These are phyloP conservation scores for Drosophila ustulata DNA, from an alignment of 2,888 invertebrate genomes.

Conservation along the genomic window DNA sequence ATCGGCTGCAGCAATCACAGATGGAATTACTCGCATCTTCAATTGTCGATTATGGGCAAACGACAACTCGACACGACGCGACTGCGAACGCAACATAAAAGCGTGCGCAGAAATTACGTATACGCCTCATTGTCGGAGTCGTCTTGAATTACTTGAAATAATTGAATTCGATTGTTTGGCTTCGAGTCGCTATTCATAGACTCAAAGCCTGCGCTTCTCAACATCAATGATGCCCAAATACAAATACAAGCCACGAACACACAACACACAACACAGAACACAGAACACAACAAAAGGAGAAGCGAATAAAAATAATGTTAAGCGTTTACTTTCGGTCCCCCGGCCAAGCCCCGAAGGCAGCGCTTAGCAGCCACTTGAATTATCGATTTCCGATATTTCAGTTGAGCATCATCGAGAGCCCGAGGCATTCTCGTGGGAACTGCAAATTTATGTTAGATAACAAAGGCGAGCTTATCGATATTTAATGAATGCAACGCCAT, in stretches of 20 bases:
- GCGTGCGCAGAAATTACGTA: conserved; percentile 6
- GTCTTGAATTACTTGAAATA: conserved; percentile 56
- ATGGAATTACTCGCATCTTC: conserved; percentile 8
- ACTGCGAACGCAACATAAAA: too few species aligned
- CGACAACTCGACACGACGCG: too few species aligned
- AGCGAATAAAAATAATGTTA: conserved; percentile 27
- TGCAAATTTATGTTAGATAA: neutral
- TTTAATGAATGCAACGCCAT: conserved; percentile 1
- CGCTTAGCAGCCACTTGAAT: conserved; percentile 6
- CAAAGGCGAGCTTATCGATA: neutral
- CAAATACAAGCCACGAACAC: neutral
- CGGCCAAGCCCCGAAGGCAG: neutral
- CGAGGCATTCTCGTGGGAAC: neutral
- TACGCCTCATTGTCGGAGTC: conserved; percentile 20
- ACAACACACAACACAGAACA: too few species aligned
- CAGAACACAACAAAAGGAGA: neutral
- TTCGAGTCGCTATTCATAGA: conserved; percentile 38
- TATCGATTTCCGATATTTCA: conserved; percentile 22
- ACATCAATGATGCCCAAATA: conserved; percentile 25
- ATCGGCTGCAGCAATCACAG: conserved; percentile 3
- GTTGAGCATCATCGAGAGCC: neutral
- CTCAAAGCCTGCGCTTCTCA: conserved; percentile 3
- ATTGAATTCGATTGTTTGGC: conserved; percentile 72
- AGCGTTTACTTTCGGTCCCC: conserved; percentile 10
- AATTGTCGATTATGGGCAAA: neutral